These are phyloP conservation scores for Danio aesculapii DNA, from an alignment of 2,797 vertebrate species.

Conservation along the genomic window DNA sequence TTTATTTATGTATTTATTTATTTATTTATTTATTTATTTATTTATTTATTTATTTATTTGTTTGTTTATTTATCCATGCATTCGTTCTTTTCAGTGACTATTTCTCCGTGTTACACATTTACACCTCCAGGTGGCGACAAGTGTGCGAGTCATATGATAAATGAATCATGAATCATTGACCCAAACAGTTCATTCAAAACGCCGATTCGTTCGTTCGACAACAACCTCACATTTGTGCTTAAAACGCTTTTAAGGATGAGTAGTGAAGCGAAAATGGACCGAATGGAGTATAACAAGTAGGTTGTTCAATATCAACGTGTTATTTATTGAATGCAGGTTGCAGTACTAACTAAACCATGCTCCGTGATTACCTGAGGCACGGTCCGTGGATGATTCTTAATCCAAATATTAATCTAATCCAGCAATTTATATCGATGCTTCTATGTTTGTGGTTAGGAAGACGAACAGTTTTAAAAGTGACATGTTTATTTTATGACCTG, in stretches of 20 bases:
- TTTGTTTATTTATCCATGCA: not conserved
- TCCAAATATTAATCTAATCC: no score
- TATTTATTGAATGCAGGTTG: not conserved
- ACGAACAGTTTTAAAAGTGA: no score
- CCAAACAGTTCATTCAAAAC: not conserved
- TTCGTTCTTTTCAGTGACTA: not conserved
- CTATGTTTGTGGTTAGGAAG: no score
- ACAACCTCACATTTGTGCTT: no score
- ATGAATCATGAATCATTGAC: not conserved
- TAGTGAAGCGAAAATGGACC: not conserved
- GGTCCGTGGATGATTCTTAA: not conserved
- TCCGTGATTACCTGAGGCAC: not conserved
- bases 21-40: no score
- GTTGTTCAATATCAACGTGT: not conserved
- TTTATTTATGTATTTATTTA: no score
- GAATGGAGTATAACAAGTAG: not conserved
- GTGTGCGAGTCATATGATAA: not conserved
- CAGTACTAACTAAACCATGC: not conserved
- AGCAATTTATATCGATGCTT: no score
- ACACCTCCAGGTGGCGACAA: not conserved
- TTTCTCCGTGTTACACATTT: not conserved
- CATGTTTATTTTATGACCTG: no score
- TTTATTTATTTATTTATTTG: no score
- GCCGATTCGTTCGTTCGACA: not conserved
- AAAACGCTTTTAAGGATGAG: no score